Percentiles rank a stretch among this genome's conserved stretches.
These are phyloP conservation scores for Sigmodon hispidus DNA, from an alignment of 2,113 vertebrate genomes.

Conservation along the genomic window DNA sequence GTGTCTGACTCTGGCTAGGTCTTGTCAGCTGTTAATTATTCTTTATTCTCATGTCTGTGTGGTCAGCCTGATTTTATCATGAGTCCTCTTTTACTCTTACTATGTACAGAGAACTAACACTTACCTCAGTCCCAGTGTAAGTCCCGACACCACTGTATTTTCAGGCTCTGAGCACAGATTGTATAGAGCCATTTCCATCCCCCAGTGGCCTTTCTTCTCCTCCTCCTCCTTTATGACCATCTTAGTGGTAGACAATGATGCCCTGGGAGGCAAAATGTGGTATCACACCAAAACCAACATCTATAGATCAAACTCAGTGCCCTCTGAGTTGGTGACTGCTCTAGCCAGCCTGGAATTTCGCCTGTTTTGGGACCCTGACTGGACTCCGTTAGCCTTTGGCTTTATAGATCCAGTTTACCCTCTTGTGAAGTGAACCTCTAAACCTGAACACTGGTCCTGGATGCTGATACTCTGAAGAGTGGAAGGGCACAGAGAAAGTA, in stretches of 20 bases:
- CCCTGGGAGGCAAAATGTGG: rapidly evolving
- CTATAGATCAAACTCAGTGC: neutral
- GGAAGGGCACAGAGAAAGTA: neutral
- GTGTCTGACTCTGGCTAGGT: no score
- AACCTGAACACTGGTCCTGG: neutral
- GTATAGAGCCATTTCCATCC: neutral
- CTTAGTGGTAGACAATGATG: no score
- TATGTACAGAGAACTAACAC: neutral
- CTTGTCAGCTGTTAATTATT: neutral
- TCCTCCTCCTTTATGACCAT: neutral
- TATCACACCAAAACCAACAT: no score
- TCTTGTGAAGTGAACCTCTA: neutral
- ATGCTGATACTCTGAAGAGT: neutral
- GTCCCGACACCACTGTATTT: neutral
- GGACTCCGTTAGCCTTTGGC: neutral
- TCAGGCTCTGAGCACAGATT: neutral
- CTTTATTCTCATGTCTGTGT: neutral
- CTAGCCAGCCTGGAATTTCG: neutral
- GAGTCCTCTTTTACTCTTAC: neutral
- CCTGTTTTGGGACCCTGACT: rapidly evolving
- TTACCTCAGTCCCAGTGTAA: neutral
- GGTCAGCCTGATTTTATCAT: neutral
- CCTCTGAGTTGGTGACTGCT: neutral
- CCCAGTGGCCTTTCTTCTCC: neutral
- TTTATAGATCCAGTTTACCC: rapidly evolving